phyloP scores from a whole-genome alignment of 2,113 vertebrate genomes.

The Calypte anna region DNA sequence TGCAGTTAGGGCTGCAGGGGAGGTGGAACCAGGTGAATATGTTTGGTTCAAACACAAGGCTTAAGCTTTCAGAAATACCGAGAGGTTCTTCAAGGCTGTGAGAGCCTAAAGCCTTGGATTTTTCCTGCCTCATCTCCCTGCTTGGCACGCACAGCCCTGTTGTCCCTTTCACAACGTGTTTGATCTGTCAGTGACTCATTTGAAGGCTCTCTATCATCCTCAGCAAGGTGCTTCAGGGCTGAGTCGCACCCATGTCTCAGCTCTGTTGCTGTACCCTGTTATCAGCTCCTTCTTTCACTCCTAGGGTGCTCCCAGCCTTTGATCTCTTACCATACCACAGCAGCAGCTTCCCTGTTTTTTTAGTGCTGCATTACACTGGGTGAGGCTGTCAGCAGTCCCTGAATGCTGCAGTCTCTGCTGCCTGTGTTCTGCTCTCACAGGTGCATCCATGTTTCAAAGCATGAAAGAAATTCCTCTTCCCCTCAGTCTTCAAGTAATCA shows the following conservation, averaged over 20 bases:
- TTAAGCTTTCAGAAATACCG: neutral
- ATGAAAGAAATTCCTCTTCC: neutral
- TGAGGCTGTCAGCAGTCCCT: neutral
- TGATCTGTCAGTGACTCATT: slow-evolving; percentile 25
- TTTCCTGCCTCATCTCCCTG: neutral
- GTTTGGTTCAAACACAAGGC: neutral
- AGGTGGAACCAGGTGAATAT: neutral
- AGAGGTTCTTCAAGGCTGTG: neutral
- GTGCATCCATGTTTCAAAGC: neutral
- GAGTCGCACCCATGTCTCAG: neutral
- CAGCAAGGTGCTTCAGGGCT: slow-evolving; percentile 5
- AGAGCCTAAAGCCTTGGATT: slow-evolving; percentile 42
- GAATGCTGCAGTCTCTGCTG: neutral
- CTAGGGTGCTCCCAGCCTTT: slow-evolving; percentile 31
- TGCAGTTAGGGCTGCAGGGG: neutral
- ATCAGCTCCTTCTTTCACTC: slow-evolving; percentile 18
- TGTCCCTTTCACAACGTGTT: neutral
- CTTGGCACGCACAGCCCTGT: neutral
- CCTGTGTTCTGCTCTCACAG: neutral
- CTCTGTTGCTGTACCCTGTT: neutral
- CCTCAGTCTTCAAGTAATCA: neutral
- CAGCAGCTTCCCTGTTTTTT: neutral
- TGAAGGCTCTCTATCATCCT: neutral
- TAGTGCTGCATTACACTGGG: neutral
- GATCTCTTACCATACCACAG: neutral